These are phyloP conservation scores for Iphiclides podalirius DNA, from an alignment of 2,888 invertebrate genomes.

Conservation along the genomic window DNA sequence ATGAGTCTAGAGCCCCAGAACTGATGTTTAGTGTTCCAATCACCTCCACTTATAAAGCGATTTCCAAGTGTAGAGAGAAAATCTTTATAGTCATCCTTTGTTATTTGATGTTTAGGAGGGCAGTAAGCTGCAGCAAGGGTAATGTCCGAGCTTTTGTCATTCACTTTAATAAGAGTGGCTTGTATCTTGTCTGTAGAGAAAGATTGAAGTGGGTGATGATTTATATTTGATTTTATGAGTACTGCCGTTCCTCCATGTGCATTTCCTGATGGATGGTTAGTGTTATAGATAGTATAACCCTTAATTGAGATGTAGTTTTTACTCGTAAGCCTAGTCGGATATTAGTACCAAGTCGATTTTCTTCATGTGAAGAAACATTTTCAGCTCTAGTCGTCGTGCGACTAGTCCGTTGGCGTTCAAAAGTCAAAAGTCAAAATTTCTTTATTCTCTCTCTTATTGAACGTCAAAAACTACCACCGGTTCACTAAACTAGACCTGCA, in stretches of 20 bases:
- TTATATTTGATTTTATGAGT: not conserved
- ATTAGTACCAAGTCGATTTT: slow-evolving; percentile 5
- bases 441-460: no score
- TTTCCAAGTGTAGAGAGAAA: slow-evolving; percentile 26
- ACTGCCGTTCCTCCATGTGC: not conserved
- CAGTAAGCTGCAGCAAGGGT: slow-evolving; percentile 26
- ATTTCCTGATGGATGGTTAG: not conserved
- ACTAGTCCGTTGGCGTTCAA: slow-evolving; percentile 5
- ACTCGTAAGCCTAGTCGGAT: slow-evolving; percentile 1
- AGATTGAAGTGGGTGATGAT: no score
- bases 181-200: not conserved
- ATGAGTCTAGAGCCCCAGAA: slow-evolving; percentile 29
- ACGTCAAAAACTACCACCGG: no score
- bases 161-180: not conserved
- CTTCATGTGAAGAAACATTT: slow-evolving; percentile 2
- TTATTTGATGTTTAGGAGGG: slow-evolving; percentile 27
- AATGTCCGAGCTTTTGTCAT: slow-evolving; percentile 20
- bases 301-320: not conserved
- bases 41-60: slow-evolving; percentile 24
- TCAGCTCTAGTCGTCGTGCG: slow-evolving; percentile 7
- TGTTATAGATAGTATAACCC: not conserved
- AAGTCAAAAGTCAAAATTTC: no score
- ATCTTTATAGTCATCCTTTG: slow-evolving; percentile 14
- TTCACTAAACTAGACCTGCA: no score
- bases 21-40: slow-evolving; percentile 31